Evolutionary conservation across 1,140 invertebrate species (phyloP).

Genomic region (Psix sp.): DNA sequence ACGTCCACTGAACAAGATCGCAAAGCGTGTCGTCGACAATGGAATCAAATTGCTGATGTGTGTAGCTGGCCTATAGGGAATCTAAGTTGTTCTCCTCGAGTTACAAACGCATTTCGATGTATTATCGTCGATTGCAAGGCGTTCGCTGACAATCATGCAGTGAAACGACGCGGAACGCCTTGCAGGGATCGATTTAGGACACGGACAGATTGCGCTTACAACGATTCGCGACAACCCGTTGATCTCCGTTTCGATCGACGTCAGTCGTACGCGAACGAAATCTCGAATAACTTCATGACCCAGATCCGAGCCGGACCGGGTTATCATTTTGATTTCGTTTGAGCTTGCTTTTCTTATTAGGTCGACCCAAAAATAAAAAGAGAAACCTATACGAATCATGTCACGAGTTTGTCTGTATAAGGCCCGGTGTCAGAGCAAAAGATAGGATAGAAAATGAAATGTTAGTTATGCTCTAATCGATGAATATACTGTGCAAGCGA

Average conservation of each 20-base stretch:
- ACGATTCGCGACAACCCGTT: constrained; percentile 31
- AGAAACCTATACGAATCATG: constrained; percentile 8
- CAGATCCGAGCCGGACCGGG: constrained; percentile 37
- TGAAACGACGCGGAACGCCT: constrained; percentile 12
- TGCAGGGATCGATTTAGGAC: constrained; percentile 24
- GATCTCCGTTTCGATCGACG: constrained; percentile 31
- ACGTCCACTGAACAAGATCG: neutral
- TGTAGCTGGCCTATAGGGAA: constrained; percentile 38
- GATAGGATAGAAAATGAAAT: no score
- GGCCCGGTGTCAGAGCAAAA: no score
- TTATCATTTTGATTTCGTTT: constrained; percentile 33
- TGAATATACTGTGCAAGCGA: no score
- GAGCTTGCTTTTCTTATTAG: constrained; percentile 30
- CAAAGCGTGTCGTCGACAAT: constrained; percentile 7
- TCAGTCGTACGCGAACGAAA: constrained; percentile 14
- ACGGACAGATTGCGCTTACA: constrained; percentile 28
- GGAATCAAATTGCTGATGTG: constrained; percentile 16
- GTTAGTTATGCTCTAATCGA: no score
- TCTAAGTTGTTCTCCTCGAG: constrained; percentile 19
- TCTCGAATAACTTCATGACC: constrained; percentile 38
- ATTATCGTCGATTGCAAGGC: constrained; percentile 26
- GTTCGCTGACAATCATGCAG: constrained; percentile 11
- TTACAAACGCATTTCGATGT: constrained; percentile 21
- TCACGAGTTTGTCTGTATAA: no score
- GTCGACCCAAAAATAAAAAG: constrained; percentile 10